Evolutionary conservation across 2,888 invertebrate species (phyloP).

Genomic region (Panzeria rudis): DNA sequence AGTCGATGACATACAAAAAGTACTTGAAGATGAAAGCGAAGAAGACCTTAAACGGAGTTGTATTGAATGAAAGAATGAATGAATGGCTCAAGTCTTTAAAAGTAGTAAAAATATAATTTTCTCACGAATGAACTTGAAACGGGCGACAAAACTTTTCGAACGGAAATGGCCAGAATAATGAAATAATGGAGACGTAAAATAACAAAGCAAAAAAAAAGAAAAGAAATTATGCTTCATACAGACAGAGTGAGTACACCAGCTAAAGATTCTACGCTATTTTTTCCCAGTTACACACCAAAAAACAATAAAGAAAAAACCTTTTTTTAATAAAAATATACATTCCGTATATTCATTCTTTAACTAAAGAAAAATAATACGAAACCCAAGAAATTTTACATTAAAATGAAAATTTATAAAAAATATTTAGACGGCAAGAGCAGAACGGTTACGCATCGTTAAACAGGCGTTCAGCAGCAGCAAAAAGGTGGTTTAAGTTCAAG

Average conservation of each 20-base stretch:
- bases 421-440: constrained; percentile 62
- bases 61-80: constrained; percentile 6
- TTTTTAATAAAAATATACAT: constrained; percentile 3
- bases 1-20: constrained; percentile 59
- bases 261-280: constrained; percentile 38
- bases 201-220: constrained; percentile 2
- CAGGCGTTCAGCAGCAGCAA: constrained; percentile 39
- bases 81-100: constrained; percentile 22
- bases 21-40: constrained; percentile 29
- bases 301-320: constrained; percentile 18
- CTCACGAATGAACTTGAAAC: constrained; percentile 72
- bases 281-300: constrained; percentile 52
- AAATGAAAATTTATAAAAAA: constrained; percentile 44
- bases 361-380: constrained; percentile 19
- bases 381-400: constrained; percentile 41
- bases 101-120: constrained; percentile 65
- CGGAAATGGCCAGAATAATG: constrained; percentile 72
- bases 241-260: background rate
- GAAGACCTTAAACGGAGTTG: constrained; percentile 25
- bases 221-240: constrained; percentile 50
- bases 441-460: constrained; percentile 69
- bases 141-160: constrained; percentile 71
- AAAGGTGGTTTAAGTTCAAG: background rate
- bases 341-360: constrained; percentile 29
- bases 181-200: constrained; percentile 51